phyloP scores from a whole-genome alignment of 30 jellyfish, hydroid and myxozoan genomes.

The Hydractinia symbiolongicarpus region DNA sequence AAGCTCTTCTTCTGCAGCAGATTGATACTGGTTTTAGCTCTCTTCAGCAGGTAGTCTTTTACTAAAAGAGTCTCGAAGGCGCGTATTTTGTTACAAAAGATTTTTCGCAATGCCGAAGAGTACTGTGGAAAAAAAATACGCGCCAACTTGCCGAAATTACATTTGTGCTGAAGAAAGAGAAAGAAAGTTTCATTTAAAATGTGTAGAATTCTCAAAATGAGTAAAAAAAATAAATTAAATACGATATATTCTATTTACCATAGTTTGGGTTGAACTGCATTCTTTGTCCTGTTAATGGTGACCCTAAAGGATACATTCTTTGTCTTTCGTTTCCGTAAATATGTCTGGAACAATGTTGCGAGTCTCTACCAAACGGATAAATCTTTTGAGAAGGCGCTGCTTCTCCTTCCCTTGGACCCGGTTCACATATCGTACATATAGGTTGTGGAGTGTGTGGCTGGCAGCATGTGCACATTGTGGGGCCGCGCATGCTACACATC shows the following conservation, averaged over 20 bases:
- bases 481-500: conserved; percentile 20
- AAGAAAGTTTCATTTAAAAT: too few species aligned
- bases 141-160: too few species aligned
- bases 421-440: conserved; percentile 43
- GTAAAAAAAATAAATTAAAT: not conserved
- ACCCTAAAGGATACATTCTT: conserved; percentile 15
- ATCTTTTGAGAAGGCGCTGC: conserved; percentile 47
- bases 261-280: conserved; percentile 17
- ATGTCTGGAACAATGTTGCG: conserved; percentile 44
- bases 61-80: too few species aligned
- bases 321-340: conserved; percentile 47
- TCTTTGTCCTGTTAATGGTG: conserved; percentile 20
- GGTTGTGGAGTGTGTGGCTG: conserved; percentile 67
- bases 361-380: conserved; percentile 39
- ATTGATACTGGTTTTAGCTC: too few species aligned
- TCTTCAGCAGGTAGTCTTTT: too few species aligned
- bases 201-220: not conserved
- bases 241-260: not conserved
- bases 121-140: too few species aligned
- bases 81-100: too few species aligned
- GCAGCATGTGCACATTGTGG: conserved; percentile 80
- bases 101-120: too few species aligned
- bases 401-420: conserved; percentile 52
- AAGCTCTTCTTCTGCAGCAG: too few species aligned
- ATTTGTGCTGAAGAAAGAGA: too few species aligned